Percentiles rank a stretch among this genome's conserved stretches.
phyloP scores from a whole-genome alignment of 1,140 invertebrate genomes.

The Apocrypta bakeri region DNA sequence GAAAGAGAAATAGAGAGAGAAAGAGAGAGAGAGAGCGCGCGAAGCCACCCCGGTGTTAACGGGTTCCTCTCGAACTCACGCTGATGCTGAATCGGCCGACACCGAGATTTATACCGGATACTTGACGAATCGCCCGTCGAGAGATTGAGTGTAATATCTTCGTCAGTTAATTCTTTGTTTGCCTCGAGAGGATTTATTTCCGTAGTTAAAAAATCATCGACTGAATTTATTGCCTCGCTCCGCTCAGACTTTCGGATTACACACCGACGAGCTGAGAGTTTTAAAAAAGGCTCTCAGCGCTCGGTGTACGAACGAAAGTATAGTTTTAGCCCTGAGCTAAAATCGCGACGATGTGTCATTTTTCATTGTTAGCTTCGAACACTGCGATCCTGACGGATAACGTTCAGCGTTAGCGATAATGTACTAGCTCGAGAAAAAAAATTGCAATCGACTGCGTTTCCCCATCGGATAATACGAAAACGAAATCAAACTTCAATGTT shows the following conservation, averaged over 20 bases:
- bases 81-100: not conserved
- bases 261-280: slow-evolving; percentile 9
- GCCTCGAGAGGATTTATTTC: slow-evolving; percentile 41
- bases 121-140: slow-evolving; percentile 44
- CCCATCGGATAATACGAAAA: slow-evolving; percentile 26
- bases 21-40: slow-evolving; percentile 11
- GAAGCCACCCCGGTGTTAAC: slow-evolving; percentile 49
- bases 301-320: not conserved
- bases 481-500: slow-evolving; percentile 38
- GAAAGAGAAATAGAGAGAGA: not conserved
- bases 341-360: not conserved
- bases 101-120: slow-evolving; percentile 47
- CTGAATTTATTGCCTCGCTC: slow-evolving; percentile 37
- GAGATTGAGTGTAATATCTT: slow-evolving; percentile 41
- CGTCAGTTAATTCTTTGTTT: slow-evolving; percentile 45
- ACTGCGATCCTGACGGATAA: not conserved
- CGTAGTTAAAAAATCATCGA: slow-evolving; percentile 47
- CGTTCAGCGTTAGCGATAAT: not conserved
- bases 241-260: slow-evolving; percentile 25
- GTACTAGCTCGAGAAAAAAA: not conserved
- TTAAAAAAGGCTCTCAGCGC: slow-evolving; percentile 8
- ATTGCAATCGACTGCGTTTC: not conserved
- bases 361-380: slow-evolving; percentile 11
- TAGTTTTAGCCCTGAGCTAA: not conserved
- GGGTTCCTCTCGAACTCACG: not conserved